These are phyloP conservation scores for Melospiza georgiana DNA, from an alignment of 2,113 vertebrate species.

Conservation along the genomic window DNA sequence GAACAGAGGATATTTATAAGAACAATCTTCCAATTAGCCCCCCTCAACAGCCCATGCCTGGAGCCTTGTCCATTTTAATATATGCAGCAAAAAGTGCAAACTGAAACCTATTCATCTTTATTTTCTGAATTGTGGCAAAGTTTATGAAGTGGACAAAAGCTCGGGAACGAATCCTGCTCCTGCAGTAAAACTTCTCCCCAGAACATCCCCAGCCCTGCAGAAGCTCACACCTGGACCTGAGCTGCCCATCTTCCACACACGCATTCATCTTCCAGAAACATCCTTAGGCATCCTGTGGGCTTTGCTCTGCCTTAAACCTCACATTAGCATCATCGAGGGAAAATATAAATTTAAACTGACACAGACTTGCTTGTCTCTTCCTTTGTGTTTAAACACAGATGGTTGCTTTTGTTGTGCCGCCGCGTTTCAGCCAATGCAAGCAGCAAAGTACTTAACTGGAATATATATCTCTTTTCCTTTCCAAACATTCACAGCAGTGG, in stretches of 20 bases:
- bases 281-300: not conserved
- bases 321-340: not conserved
- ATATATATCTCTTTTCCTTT: not conserved
- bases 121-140: not conserved
- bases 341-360: conserved; percentile 47
- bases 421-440: conserved; percentile 1
- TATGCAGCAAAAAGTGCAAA: not conserved
- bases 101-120: not conserved
- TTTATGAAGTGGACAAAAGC: not conserved
- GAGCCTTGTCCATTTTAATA: not conserved
- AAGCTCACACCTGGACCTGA: not conserved
- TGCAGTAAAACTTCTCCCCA: not conserved
- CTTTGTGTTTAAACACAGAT: conserved; percentile 57
- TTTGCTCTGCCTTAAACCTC: conserved; percentile 14
- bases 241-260: not conserved
- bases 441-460: conserved; percentile 11
- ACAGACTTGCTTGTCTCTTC: conserved; percentile 43
- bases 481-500: not conserved
- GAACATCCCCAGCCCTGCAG: not conserved
- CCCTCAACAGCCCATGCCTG: not conserved
- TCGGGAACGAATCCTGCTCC: not conserved
- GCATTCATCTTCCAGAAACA: not conserved
- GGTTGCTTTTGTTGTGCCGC: conserved; percentile 51
- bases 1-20: not conserved
- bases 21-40: not conserved